Base-by-base conservation (phyloP, 2,888 invertebrate genomes). In the Kuschelorhynchus macadamiae region DNA sequence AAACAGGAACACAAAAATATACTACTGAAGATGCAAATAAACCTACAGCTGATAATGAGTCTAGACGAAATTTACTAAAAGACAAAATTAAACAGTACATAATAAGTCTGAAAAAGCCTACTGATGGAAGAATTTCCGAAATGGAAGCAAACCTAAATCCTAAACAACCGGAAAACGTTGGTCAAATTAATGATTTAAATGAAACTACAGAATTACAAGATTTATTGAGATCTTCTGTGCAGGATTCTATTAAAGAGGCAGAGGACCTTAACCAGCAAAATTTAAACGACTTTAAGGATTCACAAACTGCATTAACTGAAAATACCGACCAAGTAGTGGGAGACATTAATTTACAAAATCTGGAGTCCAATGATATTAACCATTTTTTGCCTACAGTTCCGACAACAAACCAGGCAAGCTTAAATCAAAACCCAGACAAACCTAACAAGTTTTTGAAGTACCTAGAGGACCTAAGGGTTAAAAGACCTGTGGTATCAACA, bases 371-470 rank as follows among this genome's bases (percentile, higher is more conserved):
- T 49, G 25, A 25, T 25, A 41, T 53, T 41, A 17, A 39, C 9
- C 4, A 47, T 11, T 47, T 59, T 20, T 16, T 57, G 16, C 59
- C 59, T 14, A 47, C 59, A 14, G 4, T 39, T 59, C 11, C 59
- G 2, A 36, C 47, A 7, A n/a, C 33, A n/a, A 1, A 17, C 7
- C 18, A 11, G 9, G 46, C 30, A 33, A 17, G 12, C 17, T 11
- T 32, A 30, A 46, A 17, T 18, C 47, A 20, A 20, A 46, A 18
- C 8, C 36, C 47, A 8, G 39, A 36, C 14, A 39, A 17, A 1
- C 39, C 50, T 4, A 64, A 56, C 32, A 63, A 16, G 11, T 41
- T 64, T 21, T 32, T 44, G 33, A 64, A 64, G 41, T 64, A 47
- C 20, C 21, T 64, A 11, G 41, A 36, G 1, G 21, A 55, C 9